Conservation (phyloP, 2,113 vertebrate species). For the Andinoacara biseriatus region DNA sequence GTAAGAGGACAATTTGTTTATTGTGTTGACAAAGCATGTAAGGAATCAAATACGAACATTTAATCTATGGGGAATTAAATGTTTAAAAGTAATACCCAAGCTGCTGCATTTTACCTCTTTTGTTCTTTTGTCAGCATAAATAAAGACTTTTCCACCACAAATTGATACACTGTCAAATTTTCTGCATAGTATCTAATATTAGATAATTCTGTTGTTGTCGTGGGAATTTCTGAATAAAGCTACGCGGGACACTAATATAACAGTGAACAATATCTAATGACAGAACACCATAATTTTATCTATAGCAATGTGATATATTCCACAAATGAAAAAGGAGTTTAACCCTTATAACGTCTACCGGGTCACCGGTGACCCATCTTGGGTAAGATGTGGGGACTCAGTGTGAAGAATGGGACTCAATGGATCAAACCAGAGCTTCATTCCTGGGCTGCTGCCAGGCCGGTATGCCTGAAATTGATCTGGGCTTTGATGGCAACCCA, state of each 20-base stretch:
- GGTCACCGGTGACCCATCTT: neutral
- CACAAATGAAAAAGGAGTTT: neutral
- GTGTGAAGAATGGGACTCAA: neutral
- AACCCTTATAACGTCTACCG: neutral
- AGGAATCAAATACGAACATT: too few species aligned
- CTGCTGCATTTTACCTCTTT: neutral
- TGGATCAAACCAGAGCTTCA: neutral
- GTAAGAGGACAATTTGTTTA: too few species aligned
- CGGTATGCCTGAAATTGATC: neutral
- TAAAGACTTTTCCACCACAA: neutral
- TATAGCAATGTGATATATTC: neutral
- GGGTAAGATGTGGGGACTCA: neutral
- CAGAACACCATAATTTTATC: neutral
- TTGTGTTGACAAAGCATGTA: too few species aligned
- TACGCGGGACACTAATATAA: neutral
- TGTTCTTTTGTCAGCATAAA: neutral
- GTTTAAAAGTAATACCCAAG: neutral
- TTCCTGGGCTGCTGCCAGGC: neutral
- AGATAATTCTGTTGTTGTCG: neutral
- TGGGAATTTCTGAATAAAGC: neutral
- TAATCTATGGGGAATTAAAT: neutral
- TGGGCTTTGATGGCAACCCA: too few species aligned
- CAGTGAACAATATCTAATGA: neutral
- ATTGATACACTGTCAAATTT: neutral
- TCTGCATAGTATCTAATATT: neutral